Base-by-base conservation (phyloP, 1,140 invertebrate species). In the Conus betulinus region DNA sequence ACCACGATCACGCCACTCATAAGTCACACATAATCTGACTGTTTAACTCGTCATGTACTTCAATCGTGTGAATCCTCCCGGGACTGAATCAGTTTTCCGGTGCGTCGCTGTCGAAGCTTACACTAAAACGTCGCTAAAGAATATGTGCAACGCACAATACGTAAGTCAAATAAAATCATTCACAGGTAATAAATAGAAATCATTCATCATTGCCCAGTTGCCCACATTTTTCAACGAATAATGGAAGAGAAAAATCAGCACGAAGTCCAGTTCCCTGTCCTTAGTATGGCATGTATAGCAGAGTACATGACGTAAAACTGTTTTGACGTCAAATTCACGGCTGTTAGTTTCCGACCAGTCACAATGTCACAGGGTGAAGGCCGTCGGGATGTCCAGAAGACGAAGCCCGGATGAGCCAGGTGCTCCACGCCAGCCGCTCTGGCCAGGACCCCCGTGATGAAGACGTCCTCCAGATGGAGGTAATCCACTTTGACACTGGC, bases 381-480 rank as follows among this genome's bases (percentile, higher is more conserved):
- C 51, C 88, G 88, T 6, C 51, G 20, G 17, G 71, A 87, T 11
- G 51, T 83, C 90, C 88, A 89, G 85, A 84, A 88, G 8, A 88
- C 79, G 63, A 90, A 90, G 3, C 74, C 92, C 5, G 79, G 82
- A 1, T 92, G 88, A 63, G 87, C 53, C 67, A 89, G 57, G 15
- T 88, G 93, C 20, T 82, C 52, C 1, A 93, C 87, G 13, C 90
- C 90, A 8, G 92, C 89, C 1, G 90, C 84, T 71, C 91, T 91
- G 4, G 94, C 92, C 23, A 95, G 87, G 15, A 96, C 92, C 5
- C 96, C 96, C 10, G 95, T 96, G 23, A 96, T 92, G 91, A 93
- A 96, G 5, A 94, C 95, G 85, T 96, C 96, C 87, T 96, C 96
- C 87, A 96, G 91, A 11, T 91, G 91, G 0, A 95, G 88, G 74